These are phyloP conservation scores for Ginglymostoma cirratum DNA, from an alignment of 2,113 vertebrate species.

Conservation along the genomic window DNA sequence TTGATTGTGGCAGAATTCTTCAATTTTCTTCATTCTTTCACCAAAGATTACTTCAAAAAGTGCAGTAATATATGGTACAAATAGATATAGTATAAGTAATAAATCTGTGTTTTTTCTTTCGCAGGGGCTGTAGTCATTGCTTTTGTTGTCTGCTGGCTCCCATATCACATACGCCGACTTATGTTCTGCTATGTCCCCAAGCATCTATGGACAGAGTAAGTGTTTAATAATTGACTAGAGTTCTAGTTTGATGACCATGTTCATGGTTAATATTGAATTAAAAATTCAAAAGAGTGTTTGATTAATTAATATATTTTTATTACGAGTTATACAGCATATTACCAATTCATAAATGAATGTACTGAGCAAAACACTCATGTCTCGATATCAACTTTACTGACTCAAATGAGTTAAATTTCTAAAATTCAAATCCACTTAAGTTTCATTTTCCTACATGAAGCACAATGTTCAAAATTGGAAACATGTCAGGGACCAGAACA, in stretches of 20 bases:
- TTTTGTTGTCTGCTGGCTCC: conserved; percentile 94
- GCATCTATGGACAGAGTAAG: conserved; percentile 81
- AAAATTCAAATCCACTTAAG: neutral
- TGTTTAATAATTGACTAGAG: conserved; percentile 40
- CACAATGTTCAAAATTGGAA: neutral
- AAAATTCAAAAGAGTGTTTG: neutral
- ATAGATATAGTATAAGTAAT: neutral
- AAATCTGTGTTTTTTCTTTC: neutral
- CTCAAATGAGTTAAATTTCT: neutral
- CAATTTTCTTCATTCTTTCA: neutral
- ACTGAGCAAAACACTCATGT: neutral
- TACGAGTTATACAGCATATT: neutral
- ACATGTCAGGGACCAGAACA: neutral
- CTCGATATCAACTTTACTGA: neutral
- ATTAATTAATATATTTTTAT: neutral
- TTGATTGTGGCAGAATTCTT: neutral
- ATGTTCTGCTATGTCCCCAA: conserved; percentile 88
- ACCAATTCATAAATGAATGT: neutral
- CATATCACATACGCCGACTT: conserved; percentile 83
- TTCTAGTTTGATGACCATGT: neutral
- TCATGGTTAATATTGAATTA: neutral
- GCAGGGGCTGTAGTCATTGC: conserved; percentile 87
- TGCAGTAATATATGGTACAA: too few relatives aligned
- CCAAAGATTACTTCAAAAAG: neutral
- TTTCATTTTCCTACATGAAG: neutral